Percentiles rank a stretch among this genome's conserved stretches.
Evolutionary conservation across 2,888 invertebrate species (phyloP).

Genomic region (Catocala fraxini): DNA sequence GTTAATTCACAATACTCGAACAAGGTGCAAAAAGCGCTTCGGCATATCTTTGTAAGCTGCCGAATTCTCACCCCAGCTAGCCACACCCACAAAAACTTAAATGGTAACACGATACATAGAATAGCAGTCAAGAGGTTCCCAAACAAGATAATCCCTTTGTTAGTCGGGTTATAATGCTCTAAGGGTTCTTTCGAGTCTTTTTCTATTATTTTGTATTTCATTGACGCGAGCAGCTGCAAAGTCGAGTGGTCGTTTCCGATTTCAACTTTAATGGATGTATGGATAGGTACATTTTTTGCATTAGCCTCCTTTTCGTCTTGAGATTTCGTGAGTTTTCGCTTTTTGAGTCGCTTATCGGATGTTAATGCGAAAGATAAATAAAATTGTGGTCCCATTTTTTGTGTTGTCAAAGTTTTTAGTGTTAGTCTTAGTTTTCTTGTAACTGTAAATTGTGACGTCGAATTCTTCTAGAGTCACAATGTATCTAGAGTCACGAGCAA

Average conservation of each 20-base stretch:
- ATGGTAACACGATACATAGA: constrained; percentile 82
- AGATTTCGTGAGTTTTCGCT: constrained; percentile 44
- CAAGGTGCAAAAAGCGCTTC: constrained; percentile 64
- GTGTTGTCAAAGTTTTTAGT: neutral
- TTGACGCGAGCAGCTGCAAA: constrained; percentile 78
- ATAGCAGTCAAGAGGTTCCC: constrained; percentile 85
- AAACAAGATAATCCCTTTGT: constrained; percentile 86
- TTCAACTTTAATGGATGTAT: constrained; percentile 79
- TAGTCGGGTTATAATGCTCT: constrained; percentile 76
- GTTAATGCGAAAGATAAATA: constrained; percentile 7
- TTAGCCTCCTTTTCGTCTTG: constrained; percentile 53
- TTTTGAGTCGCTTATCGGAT: constrained; percentile 5
- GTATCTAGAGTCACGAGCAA: too few species aligned
- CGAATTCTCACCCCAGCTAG: constrained; percentile 72
- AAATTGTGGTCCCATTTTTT: neutral
- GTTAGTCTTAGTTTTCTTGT: neutral
- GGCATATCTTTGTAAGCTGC: constrained; percentile 63
- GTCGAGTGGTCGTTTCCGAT: constrained; percentile 79
- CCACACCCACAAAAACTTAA: constrained; percentile 82
- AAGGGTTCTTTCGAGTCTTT: constrained; percentile 72
- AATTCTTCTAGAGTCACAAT: too few species aligned
- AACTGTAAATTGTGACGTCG: too few species aligned
- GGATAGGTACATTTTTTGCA: constrained; percentile 63
- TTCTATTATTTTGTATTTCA: constrained; percentile 79
- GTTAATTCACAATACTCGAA: constrained; percentile 57